These are phyloP conservation scores for Acanthurus tractus DNA, from an alignment of 2,797 vertebrate genomes.

Conservation along the genomic window DNA sequence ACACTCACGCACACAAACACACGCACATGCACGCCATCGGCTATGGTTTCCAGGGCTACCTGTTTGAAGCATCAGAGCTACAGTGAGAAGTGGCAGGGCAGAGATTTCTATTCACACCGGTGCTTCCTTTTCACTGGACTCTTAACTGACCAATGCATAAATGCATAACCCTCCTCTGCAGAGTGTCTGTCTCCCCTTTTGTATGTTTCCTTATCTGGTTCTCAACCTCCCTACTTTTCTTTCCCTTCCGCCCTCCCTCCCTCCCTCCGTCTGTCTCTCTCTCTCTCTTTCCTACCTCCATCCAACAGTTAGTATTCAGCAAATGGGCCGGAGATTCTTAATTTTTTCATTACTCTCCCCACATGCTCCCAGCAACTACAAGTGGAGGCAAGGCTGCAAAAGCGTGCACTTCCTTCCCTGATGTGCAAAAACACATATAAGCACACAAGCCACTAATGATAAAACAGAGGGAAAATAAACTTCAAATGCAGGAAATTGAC, in stretches of 20 bases:
- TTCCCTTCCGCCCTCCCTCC: neutral
- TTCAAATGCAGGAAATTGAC: slow-evolving; percentile 59
- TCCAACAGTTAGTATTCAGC: slow-evolving; percentile 54
- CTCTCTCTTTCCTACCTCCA: slow-evolving; percentile 3
- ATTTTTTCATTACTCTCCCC: slow-evolving; percentile 58
- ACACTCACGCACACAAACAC: slow-evolving; percentile 17
- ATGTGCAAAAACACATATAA: slow-evolving; percentile 31
- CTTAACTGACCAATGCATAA: slow-evolving; percentile 77
- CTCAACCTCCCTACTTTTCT: slow-evolving; percentile 44
- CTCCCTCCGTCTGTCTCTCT: neutral
- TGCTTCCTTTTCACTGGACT: slow-evolving; percentile 60
- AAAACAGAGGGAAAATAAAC: slow-evolving; percentile 16
- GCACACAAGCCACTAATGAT: slow-evolving; percentile 2
- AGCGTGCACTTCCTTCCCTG: neutral
- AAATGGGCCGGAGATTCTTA: slow-evolving; percentile 51
- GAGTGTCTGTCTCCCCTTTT: slow-evolving; percentile 51
- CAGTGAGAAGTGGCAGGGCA: slow-evolving; percentile 72
- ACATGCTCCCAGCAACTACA: slow-evolving; percentile 54
- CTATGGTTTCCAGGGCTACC: slow-evolving; percentile 78
- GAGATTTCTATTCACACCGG: slow-evolving; percentile 75
- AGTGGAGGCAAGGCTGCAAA: slow-evolving; percentile 45
- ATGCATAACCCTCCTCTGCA: slow-evolving; percentile 66
- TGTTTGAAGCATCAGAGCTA: slow-evolving; percentile 69
- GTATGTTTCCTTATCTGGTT: slow-evolving; percentile 36
- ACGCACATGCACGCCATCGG: slow-evolving; percentile 18